These are phyloP conservation scores for Eriocheir sinensis DNA, from an alignment of 1,140 invertebrate species.

Conservation along the genomic window DNA sequence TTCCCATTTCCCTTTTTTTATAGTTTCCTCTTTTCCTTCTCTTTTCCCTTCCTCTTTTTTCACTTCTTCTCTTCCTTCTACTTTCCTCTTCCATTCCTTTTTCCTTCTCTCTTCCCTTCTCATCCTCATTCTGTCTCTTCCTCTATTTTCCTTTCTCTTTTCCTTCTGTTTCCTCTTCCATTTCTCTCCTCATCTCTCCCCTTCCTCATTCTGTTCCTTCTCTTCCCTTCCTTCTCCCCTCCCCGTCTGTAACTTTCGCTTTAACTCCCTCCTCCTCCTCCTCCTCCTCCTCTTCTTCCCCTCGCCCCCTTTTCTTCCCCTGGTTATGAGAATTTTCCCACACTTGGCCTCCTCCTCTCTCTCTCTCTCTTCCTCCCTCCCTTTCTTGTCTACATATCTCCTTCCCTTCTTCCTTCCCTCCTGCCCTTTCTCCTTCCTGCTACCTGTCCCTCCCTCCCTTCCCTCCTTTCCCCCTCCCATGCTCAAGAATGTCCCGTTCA, in stretches of 20 bases:
- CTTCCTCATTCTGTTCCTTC: neutral
- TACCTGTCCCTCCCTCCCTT: neutral
- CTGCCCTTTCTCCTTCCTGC: neutral
- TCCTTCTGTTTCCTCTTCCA: neutral
- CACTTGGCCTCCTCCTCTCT: neutral
- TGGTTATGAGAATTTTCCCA: neutral
- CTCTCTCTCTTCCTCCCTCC: neutral
- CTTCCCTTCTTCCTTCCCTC: neutral
- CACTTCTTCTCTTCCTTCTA: neutral
- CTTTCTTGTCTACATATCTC: too few relatives aligned
- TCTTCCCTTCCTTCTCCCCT: neutral
- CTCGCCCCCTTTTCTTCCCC: neutral
- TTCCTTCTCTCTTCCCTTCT: neutral
- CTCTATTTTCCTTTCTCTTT: neutral
- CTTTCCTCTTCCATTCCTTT: neutral
- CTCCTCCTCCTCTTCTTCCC: neutral
- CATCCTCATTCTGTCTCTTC: neutral
- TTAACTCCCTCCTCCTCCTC: neutral
- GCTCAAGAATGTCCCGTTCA: too few relatives aligned
- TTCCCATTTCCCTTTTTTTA: neutral
- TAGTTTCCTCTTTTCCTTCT: neutral
- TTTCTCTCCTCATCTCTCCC: too few relatives aligned
- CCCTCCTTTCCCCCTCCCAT: neutral
- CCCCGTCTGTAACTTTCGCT: too few relatives aligned
- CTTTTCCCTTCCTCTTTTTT: slow-evolving; percentile 18